A percentile compares a stretch with the other conserved stretches of the same genome.
Conservation (phyloP, 2,797 vertebrate genomes). For the Loris lydekkerianus region DNA sequence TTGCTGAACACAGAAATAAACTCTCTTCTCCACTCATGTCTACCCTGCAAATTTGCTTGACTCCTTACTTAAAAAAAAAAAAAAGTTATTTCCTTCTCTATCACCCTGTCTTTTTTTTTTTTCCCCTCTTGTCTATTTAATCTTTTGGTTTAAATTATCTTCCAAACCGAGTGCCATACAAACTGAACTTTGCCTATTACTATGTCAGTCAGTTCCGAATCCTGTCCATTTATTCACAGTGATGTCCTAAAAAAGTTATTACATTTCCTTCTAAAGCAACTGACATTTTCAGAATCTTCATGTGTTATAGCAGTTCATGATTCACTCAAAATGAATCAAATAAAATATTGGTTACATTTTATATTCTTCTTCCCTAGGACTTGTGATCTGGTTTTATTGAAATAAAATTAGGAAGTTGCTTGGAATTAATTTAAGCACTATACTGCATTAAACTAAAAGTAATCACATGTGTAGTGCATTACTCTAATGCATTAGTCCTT, state of each 20-base stretch:
- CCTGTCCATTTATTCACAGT: constrained; percentile 55
- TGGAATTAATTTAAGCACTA: constrained; percentile 81
- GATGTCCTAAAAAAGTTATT: constrained; percentile 65
- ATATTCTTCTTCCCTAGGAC: constrained; percentile 63
- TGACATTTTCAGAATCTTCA: constrained; percentile 65
- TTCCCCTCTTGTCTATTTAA: neutral
- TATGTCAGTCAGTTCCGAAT: constrained; percentile 19
- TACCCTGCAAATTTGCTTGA: neutral
- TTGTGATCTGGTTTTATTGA: constrained; percentile 71
- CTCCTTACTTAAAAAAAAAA: neutral
- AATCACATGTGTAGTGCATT: constrained; percentile 76
- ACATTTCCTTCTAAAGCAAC: constrained; percentile 69
- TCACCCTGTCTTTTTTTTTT: neutral
- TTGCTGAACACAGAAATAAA: constrained; percentile 70
- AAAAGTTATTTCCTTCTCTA: neutral
- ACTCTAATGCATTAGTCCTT: constrained; percentile 71
- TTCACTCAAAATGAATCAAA: constrained; percentile 72
- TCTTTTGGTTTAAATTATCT: neutral
- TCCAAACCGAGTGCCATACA: neutral
- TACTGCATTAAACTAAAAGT: constrained; percentile 73
- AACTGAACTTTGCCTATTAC: constrained; percentile 43
- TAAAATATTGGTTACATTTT: constrained; percentile 76
- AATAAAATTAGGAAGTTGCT: constrained; percentile 81
- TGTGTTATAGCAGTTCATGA: constrained; percentile 67
- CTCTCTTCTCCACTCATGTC: neutral